Percentiles rank a stretch among this genome's conserved stretches.
Conservation (phyloP, 2,888 invertebrate genomes). For the Drosophila stalkeri region DNA sequence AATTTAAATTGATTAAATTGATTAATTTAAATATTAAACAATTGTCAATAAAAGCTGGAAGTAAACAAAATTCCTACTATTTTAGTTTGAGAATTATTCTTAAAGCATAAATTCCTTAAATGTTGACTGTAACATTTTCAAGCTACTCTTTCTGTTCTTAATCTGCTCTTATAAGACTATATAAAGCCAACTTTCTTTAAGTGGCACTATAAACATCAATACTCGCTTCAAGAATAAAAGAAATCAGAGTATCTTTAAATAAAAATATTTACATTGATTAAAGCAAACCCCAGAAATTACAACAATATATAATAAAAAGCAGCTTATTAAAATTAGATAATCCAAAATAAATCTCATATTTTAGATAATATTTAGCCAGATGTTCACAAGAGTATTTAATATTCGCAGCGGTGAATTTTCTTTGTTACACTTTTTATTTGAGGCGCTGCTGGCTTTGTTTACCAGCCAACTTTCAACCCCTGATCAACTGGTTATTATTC, state of each 20-base stretch:
- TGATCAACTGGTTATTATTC: slow-evolving; percentile 64
- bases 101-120: too few relatives aligned
- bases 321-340: too few relatives aligned
- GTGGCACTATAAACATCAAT: background rate
- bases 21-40: too few relatives aligned
- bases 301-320: background rate
- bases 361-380: background rate
- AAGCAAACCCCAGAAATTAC: background rate
- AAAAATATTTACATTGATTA: background rate
- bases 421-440: slow-evolving; percentile 23
- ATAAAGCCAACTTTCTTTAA: too few relatives aligned
- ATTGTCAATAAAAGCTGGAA: too few relatives aligned
- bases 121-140: too few relatives aligned
- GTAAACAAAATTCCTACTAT: too few relatives aligned
- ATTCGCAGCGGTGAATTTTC: background rate
- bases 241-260: background rate
- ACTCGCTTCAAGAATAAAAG: background rate
- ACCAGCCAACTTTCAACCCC: slow-evolving; percentile 47
- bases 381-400: slow-evolving; percentile 1
- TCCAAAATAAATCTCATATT: background rate
- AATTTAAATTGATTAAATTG: too few relatives aligned
- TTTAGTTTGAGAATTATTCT: too few relatives aligned
- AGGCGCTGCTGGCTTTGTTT: slow-evolving; percentile 12
- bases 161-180: too few relatives aligned
- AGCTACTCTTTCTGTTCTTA: too few relatives aligned